Conservation (phyloP, 2,113 vertebrate species). For the Cyprinodon tularosa region DNA sequence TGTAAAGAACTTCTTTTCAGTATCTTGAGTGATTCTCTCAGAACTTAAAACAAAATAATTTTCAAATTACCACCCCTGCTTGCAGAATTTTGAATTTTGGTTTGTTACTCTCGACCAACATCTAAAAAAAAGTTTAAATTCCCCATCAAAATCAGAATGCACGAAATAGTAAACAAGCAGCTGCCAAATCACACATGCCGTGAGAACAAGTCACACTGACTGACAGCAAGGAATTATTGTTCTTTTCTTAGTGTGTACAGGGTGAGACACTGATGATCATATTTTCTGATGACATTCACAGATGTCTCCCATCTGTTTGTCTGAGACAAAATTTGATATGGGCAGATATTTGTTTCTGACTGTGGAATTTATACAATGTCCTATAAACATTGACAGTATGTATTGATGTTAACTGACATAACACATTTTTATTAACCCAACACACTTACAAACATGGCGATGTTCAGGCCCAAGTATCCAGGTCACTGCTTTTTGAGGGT, state of each 20-base stretch:
- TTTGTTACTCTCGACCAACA: not conserved
- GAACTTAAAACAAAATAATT: not conserved
- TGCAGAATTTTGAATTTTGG: not conserved
- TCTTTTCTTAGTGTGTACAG: slow-evolving; percentile 17
- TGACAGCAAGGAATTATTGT: slow-evolving; percentile 26
- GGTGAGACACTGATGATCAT: slow-evolving; percentile 25
- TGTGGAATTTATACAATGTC: not conserved
- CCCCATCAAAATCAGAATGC: not conserved
- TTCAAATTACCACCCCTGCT: not conserved
- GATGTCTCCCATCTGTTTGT: slow-evolving; percentile 44
- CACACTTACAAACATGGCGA: too few species aligned
- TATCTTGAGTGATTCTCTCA: not conserved
- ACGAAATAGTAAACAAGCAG: slow-evolving; percentile 39
- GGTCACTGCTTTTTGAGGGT: not conserved
- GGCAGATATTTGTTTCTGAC: slow-evolving; percentile 6
- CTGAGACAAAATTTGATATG: not conserved
- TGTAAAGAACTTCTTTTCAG: not conserved
- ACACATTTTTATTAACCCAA: too few species aligned
- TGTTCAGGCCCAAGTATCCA: too few species aligned
- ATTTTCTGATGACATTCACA: slow-evolving; percentile 31
- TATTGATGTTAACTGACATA: not conserved
- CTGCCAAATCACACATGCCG: slow-evolving; percentile 27
- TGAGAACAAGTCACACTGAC: slow-evolving; percentile 26
- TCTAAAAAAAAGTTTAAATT: not conserved
- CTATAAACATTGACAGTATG: not conserved